Evolutionary conservation across 2,888 invertebrate species (phyloP).

Genomic region (Dynastes hyllus): DNA sequence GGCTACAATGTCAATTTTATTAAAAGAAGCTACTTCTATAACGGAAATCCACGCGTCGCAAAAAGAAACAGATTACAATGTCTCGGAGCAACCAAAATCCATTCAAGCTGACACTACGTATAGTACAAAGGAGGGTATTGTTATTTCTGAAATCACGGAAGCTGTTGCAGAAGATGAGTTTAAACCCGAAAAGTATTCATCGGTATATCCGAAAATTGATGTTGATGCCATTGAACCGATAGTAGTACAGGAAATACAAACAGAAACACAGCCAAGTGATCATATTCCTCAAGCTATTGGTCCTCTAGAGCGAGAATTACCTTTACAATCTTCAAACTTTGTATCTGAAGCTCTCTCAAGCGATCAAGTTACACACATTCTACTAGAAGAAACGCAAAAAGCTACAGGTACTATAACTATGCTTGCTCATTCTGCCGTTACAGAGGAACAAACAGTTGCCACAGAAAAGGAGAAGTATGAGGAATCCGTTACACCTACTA

Average conservation of each 20-base stretch:
- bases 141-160: conserved; percentile 75
- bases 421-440: conserved; percentile 69
- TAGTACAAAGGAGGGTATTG: conserved; percentile 77
- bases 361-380: conserved; percentile 65
- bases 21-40: conserved; percentile 80
- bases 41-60: conserved; percentile 77
- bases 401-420: conserved; percentile 69
- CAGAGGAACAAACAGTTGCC: conserved; percentile 61
- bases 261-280: conserved; percentile 83
- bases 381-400: conserved; percentile 58
- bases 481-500: conserved; percentile 49
- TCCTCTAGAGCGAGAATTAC: conserved; percentile 78
- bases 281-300: conserved; percentile 86
- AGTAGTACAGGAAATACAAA: conserved; percentile 79
- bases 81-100: conserved; percentile 70
- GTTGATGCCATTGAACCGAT: conserved; percentile 79
- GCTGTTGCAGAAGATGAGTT: conserved; percentile 77
- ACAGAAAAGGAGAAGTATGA: conserved; percentile 55
- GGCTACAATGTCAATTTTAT: conserved; percentile 75
- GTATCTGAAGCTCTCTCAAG: conserved; percentile 73
- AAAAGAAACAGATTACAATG: conserved; percentile 76
- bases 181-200: conserved; percentile 71
- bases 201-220: conserved; percentile 76
- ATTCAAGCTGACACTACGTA: conserved; percentile 75
- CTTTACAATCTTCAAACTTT: conserved; percentile 70